Conservation (phyloP, 2,888 invertebrate species). For the Yponomeuta malinellus region DNA sequence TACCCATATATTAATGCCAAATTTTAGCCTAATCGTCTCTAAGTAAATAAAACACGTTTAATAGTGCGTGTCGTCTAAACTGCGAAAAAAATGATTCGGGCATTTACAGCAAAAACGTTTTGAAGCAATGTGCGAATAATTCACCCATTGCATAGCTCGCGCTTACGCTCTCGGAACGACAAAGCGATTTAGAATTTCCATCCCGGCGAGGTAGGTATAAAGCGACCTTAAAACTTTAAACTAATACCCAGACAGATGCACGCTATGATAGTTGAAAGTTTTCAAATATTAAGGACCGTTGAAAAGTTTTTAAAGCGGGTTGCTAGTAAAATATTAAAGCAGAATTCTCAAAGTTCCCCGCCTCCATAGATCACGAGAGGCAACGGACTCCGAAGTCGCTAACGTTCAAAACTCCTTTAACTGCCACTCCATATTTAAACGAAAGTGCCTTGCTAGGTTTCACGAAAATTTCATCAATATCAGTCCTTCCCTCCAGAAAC, state of each 20-base stretch:
- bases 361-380: conserved; percentile 32
- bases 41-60: no score
- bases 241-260: background rate
- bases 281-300: background rate
- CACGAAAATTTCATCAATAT: conserved; percentile 34
- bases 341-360: conserved; percentile 33
- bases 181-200: background rate
- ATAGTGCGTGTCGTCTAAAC: no score
- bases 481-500: background rate
- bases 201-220: background rate
- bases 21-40: no score
- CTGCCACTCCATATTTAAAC: conserved; percentile 44
- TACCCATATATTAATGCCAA: no score
- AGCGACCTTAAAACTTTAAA: background rate
- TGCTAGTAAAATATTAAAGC: conserved; percentile 30
- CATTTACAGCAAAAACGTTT: no score
- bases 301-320: conserved; percentile 8
- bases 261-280: background rate
- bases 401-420: conserved; percentile 51
- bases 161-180: no score
- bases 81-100: no score
- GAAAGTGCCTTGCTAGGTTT: conserved; percentile 34
- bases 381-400: conserved; percentile 28
- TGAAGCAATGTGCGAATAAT: no score
- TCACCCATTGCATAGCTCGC: no score